Conservation (phyloP, 2,888 invertebrate genomes). For the Lydus trimaculatus region DNA sequence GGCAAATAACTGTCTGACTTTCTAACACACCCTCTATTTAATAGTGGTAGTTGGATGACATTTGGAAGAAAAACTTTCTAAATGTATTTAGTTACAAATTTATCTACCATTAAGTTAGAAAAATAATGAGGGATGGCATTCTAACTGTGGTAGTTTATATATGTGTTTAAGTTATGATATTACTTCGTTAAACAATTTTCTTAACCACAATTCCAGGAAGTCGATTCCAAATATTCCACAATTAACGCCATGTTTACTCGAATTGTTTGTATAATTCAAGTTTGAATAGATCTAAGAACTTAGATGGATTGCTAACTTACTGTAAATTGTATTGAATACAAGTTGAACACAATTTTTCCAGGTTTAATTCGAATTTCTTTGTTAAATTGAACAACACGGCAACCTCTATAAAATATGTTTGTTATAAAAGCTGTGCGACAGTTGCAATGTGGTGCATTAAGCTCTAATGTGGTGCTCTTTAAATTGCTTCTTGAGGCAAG, state of each 20-base stretch:
- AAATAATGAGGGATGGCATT: not conserved
- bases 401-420: no score
- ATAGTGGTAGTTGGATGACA: not conserved
- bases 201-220: not conserved
- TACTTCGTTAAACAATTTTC: not conserved
- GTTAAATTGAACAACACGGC: no score
- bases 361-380: not conserved
- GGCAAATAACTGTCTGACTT: not conserved
- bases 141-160: not conserved
- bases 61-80: not conserved
- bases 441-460: not conserved
- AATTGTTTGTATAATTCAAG: no score
- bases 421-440: not conserved
- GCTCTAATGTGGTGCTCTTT: no score
- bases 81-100: conserved; percentile 4
- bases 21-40: not conserved
- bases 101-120: not conserved
- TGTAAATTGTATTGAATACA: no score
- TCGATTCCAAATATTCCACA: not conserved
- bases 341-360: no score
- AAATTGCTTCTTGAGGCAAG: no score
- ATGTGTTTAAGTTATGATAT: not conserved
- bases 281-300: no score
- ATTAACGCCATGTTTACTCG: not conserved
- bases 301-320: no score